Evolutionary conservation across 1,140 invertebrate genomes (phyloP).

Genomic region (Teleogryllus occipitalis): DNA sequence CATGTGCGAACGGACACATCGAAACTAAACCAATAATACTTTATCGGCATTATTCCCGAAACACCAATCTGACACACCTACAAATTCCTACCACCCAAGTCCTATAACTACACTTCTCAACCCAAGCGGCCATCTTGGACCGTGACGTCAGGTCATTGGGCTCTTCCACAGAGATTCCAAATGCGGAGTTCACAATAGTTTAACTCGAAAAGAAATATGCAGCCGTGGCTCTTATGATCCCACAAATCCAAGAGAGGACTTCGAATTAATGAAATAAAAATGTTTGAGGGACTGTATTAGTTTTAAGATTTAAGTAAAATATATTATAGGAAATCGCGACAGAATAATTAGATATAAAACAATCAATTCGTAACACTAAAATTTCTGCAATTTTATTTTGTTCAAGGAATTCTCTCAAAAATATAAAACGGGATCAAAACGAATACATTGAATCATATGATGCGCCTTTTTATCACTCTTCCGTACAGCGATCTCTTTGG

Average conservation of each 20-base stretch:
- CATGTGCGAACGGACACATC: constrained; percentile 27
- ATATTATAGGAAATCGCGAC: too few species aligned
- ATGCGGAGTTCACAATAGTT: background rate
- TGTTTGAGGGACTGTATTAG: too few species aligned
- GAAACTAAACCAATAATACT: constrained; percentile 30
- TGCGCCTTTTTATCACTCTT: background rate
- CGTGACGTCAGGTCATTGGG: constrained; percentile 41
- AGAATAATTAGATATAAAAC: too few species aligned
- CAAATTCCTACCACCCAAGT: constrained; percentile 49
- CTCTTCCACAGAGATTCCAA: constrained; percentile 23
- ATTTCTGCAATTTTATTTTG: too few species aligned
- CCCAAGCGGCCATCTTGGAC: constrained; percentile 53
- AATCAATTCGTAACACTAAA: too few species aligned
- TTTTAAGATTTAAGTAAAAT: too few species aligned
- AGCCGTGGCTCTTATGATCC: too few species aligned
- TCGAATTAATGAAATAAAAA: too few species aligned
- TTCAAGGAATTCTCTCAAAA: too few species aligned
- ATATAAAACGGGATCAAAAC: too few species aligned
- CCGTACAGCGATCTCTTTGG: background rate
- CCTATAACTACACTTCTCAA: constrained; percentile 39
- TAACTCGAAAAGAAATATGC: too few species aligned
- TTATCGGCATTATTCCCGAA: constrained; percentile 49
- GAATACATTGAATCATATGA: background rate
- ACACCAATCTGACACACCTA: constrained; percentile 54
- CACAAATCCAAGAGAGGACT: too few species aligned